Evolutionary conservation across 2,113 vertebrate genomes (phyloP).

Genomic region (Anarrhichthys ocellatus): DNA sequence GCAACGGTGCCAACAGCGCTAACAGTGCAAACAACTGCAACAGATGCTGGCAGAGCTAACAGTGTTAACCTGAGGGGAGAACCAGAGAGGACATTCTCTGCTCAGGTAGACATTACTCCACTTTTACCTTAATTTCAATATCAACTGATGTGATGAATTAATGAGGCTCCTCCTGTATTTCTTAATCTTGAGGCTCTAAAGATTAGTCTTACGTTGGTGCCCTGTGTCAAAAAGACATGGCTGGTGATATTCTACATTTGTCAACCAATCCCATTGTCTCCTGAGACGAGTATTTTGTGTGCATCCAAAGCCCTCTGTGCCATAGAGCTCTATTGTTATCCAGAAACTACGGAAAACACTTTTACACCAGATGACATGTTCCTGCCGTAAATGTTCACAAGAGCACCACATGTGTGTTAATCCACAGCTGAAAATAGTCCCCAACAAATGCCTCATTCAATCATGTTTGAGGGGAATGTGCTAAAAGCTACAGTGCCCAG

Average conservation of each 20-base stretch:
- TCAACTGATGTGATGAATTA: background rate
- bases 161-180: background rate
- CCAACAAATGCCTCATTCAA: background rate
- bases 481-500: too few relatives aligned
- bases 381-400: background rate
- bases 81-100: too few relatives aligned
- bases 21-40: too few relatives aligned
- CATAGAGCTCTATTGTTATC: background rate
- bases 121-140: background rate
- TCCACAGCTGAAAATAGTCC: background rate
- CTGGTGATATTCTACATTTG: background rate
- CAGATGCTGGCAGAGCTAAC: too few relatives aligned
- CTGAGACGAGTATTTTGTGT: background rate
- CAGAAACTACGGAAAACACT: background rate
- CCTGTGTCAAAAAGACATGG: background rate
- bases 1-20: background rate
- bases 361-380: background rate
- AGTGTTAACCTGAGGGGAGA: too few relatives aligned
- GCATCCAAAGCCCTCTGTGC: background rate
- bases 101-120: too few relatives aligned
- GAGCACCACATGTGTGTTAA: background rate
- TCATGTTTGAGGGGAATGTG: background rate
- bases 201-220: background rate
- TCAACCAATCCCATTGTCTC: background rate
- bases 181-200: background rate